Percentiles rank a stretch among this genome's conserved stretches.
phyloP scores from a whole-genome alignment of 2,113 vertebrate genomes.

The Sapayoa aenigma region DNA sequence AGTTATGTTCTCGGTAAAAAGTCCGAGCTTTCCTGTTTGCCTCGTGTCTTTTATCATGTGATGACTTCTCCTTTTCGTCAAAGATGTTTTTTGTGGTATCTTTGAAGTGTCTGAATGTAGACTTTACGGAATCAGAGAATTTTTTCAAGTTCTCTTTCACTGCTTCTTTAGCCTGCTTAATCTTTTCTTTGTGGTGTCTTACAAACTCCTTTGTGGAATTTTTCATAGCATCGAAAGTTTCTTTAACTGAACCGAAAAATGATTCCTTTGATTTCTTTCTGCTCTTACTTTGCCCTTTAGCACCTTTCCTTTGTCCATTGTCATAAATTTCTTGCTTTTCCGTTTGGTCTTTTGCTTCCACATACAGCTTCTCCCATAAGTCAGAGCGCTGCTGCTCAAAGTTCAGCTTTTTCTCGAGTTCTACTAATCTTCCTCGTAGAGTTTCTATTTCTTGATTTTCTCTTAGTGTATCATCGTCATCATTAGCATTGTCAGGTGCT shows the following conservation, averaged over 20 bases:
- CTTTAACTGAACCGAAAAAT: slow-evolving; percentile 87
- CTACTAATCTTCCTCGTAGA: slow-evolving; percentile 77
- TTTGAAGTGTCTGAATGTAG: slow-evolving; percentile 92
- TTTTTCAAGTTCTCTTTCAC: slow-evolving; percentile 96
- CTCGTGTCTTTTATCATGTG: slow-evolving; percentile 59
- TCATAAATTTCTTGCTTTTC: slow-evolving; percentile 62
- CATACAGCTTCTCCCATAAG: slow-evolving; percentile 93
- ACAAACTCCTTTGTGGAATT: slow-evolving; percentile 98
- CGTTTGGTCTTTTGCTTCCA: slow-evolving; percentile 85
- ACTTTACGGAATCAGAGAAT: slow-evolving; percentile 95
- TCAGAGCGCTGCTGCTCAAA: slow-evolving; percentile 96
- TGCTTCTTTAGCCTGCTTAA: slow-evolving; percentile 95
- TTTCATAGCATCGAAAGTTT: slow-evolving; percentile 95
- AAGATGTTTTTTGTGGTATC: slow-evolving; percentile 86
- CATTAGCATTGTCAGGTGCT: background rate
- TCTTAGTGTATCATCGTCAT: background rate
- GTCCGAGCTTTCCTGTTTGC: slow-evolving; percentile 68
- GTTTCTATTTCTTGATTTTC: slow-evolving; percentile 72
- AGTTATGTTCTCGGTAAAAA: slow-evolving; percentile 61
- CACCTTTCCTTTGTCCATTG: slow-evolving; percentile 56
- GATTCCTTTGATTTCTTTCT: slow-evolving; percentile 81
- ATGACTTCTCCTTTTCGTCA: slow-evolving; percentile 77
- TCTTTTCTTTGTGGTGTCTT: slow-evolving; percentile 96
- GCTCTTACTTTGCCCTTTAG: slow-evolving; percentile 75
- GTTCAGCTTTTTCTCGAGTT: slow-evolving; percentile 87